Evolutionary conservation across 2,113 vertebrate genomes (phyloP).

Genomic region (Romanogobio albipinnatus): DNA sequence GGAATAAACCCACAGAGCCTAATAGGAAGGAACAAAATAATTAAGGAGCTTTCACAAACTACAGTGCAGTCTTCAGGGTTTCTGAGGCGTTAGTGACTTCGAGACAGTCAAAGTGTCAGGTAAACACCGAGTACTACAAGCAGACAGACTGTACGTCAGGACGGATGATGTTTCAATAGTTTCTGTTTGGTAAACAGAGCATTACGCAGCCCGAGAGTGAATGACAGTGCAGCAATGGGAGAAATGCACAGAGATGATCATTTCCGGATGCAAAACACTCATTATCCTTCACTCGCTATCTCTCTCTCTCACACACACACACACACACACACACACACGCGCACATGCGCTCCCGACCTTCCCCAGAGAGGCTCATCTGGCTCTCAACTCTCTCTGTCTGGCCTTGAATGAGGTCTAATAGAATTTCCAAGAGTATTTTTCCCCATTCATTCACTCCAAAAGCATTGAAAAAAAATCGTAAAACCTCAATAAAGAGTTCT

Average conservation of each 20-base stretch:
- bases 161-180: background rate
- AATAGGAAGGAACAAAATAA: background rate
- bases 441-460: background rate
- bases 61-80: background rate
- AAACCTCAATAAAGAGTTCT: background rate
- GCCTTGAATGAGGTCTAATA: background rate
- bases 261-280: conserved; percentile 19
- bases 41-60: background rate
- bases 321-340: background rate
- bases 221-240: background rate
- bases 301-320: background rate
- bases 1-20: background rate
- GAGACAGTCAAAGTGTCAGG: conserved; percentile 25
- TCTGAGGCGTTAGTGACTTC: background rate
- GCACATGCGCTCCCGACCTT: background rate
- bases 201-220: background rate
- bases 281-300: conserved; percentile 8
- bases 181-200: conserved; percentile 12
- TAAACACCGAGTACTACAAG: background rate
- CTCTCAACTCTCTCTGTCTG: conserved; percentile 10
- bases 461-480: background rate
- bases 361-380: background rate
- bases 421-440: background rate
- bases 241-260: conserved; percentile 6
- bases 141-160: conserved; percentile 18